Evolutionary conservation across 1,140 invertebrate genomes (phyloP), one percentile per base, ranked within the genome.

Genomic region (Drosophila lacertosa): DNA sequence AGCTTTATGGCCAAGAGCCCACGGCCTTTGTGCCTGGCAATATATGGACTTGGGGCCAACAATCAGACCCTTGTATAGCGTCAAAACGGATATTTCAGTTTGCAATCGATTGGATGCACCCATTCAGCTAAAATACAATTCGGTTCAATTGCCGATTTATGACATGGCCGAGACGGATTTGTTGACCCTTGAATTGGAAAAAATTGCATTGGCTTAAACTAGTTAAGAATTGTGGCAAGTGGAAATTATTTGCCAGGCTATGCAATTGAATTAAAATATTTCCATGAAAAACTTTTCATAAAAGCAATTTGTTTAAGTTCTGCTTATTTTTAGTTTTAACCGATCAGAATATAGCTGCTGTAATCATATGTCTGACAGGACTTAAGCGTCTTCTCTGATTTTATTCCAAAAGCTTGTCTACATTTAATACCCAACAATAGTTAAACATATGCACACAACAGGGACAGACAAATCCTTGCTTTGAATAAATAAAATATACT

Each of bases 401-500:
- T 22, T 4, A 2, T 22, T 22, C 20, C 4, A 22, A 2, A 22
- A 22, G 4, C 20, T 22, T 22, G 20, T 22, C 2, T 4, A 2
- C 20, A 22, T 4, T 22, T 22, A 2, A 22, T 22, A 2, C 20
- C 20, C 2, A 22, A 22, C 2, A 22, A 22, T 22, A 22, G 2
- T 22, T 22, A 26, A 6, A 6, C 24, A 26, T 26, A 26, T 6
- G 13, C 35, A 11, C 40, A 42, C 20, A 20, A 11, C 40, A 42
- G 16, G 11, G 16, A 11, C 1, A 24, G 20, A 53, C 40, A 54
- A 39, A 77, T 68, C 9, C 33, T 35, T n/a, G 33, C 3, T 62
- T 68, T 68, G 42, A 35, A 35, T 74, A 77, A 81, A 67, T 72
- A 76, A 76, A 81, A 67, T 72, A 76, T 73, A 82, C 78, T 77